Conservation (phyloP, 2,113 vertebrate genomes). For the Gasterosteus aculeatus region DNA sequence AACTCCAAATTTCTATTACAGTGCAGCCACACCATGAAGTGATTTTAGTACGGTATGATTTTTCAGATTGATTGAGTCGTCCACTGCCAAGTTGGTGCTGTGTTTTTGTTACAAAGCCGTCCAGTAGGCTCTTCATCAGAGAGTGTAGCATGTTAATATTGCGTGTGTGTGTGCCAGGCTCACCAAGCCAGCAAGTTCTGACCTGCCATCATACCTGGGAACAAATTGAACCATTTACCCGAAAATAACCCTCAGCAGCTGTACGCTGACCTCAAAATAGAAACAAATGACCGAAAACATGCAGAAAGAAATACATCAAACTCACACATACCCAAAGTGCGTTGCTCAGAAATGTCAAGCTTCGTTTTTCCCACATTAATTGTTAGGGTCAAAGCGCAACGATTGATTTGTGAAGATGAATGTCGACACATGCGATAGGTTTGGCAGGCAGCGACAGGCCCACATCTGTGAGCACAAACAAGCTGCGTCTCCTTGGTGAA, state of each 20-base stretch:
- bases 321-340: slow-evolving; percentile 25
- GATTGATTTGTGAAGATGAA: slow-evolving; percentile 61
- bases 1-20: not conserved
- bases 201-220: slow-evolving; percentile 1
- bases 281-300: not conserved
- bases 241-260: not conserved
- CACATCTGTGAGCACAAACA: slow-evolving; percentile 54
- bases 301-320: slow-evolving; percentile 31
- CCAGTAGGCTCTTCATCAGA: not conserved
- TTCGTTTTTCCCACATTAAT: slow-evolving; percentile 40
- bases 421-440: slow-evolving; percentile 58
- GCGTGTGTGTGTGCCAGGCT: not conserved
- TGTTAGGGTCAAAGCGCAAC: slow-evolving; percentile 55
- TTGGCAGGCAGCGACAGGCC: slow-evolving; percentile 50
- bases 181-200: slow-evolving; percentile 2
- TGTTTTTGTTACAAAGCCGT: slow-evolving; percentile 1
- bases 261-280: slow-evolving; percentile 10
- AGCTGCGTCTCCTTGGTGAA: slow-evolving; percentile 42
- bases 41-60: not conserved
- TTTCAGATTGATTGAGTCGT: not conserved
- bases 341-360: slow-evolving; percentile 25
- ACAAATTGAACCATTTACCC: not conserved
- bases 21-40: not conserved
- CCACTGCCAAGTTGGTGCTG: slow-evolving; percentile 1
- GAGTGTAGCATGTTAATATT: not conserved